These are phyloP conservation scores for Leucopsar rothschildi DNA, from an alignment of 2,113 vertebrate genomes.

Conservation along the genomic window DNA sequence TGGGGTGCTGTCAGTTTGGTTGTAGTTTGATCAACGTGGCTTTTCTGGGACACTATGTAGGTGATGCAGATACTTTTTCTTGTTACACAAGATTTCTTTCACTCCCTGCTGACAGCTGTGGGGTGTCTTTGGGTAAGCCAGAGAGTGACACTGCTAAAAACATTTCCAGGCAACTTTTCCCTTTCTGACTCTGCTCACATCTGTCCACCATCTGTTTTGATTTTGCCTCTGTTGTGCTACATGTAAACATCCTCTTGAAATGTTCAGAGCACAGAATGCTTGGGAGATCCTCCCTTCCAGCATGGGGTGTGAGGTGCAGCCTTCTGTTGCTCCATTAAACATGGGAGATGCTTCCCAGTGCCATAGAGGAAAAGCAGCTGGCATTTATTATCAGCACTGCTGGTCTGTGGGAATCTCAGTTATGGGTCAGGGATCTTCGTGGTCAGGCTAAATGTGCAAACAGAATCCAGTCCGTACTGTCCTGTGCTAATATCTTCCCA, in stretches of 20 bases:
- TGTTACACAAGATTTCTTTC: neutral
- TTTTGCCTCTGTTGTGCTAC: neutral
- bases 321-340: neutral
- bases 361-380: neutral
- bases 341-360: neutral
- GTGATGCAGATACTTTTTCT: neutral
- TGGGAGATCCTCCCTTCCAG: neutral
- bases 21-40: neutral
- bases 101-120: neutral
- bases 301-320: neutral
- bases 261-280: neutral
- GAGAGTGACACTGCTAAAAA: neutral
- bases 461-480: fast-evolving
- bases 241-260: conserved; percentile 1
- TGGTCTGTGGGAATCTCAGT: neutral
- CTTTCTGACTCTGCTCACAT: neutral
- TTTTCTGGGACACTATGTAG: neutral
- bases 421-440: neutral
- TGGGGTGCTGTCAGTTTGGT: neutral
- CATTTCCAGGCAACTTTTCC: neutral
- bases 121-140: neutral
- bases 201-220: conserved; percentile 18
- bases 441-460: neutral
- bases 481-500: neutral
- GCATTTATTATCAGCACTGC: neutral